Conservation (phyloP, 2,888 invertebrate genomes). For the Ecdyonurus torrentis region DNA sequence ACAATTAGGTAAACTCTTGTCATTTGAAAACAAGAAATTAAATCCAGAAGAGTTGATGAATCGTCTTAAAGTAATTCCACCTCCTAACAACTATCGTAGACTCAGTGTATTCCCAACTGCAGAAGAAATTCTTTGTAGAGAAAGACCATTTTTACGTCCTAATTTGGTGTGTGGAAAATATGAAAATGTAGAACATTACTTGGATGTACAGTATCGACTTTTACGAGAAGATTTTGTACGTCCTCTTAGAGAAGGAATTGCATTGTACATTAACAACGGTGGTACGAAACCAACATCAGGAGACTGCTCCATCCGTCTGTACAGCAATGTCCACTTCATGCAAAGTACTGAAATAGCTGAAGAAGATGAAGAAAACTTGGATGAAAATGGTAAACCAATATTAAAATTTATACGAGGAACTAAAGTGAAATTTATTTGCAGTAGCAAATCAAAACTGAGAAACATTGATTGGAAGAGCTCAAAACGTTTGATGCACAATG, state of each 20-base stretch:
- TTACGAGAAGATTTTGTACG: conserved; percentile 63
- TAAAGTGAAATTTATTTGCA: conserved; percentile 17
- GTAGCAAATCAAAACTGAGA: conserved; percentile 18
- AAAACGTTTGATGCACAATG: conserved; percentile 27
- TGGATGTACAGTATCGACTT: conserved; percentile 62
- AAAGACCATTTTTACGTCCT: conserved; percentile 30
- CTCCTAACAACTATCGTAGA: not conserved
- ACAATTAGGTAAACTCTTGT: too few species aligned
- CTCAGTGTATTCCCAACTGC: not conserved
- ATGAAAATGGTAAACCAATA: not conserved
- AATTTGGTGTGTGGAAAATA: conserved; percentile 46
- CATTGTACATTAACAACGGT: not conserved
- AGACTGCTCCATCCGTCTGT: not conserved
- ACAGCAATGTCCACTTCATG: not conserved
- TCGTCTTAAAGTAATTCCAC: not conserved
- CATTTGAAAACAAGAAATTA: not conserved
- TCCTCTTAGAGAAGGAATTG: conserved; percentile 45
- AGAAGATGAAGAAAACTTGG: not conserved
- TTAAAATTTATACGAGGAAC: conserved; percentile 13
- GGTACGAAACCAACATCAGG: not conserved
- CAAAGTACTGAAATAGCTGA: not conserved
- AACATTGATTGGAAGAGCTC: conserved; percentile 23
- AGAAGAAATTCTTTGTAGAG: not conserved
- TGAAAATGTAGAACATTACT: conserved; percentile 46
- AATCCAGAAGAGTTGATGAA: too few species aligned